Conservation (phyloP, 2,113 vertebrate genomes). For the Oceanodroma tethys region DNA sequence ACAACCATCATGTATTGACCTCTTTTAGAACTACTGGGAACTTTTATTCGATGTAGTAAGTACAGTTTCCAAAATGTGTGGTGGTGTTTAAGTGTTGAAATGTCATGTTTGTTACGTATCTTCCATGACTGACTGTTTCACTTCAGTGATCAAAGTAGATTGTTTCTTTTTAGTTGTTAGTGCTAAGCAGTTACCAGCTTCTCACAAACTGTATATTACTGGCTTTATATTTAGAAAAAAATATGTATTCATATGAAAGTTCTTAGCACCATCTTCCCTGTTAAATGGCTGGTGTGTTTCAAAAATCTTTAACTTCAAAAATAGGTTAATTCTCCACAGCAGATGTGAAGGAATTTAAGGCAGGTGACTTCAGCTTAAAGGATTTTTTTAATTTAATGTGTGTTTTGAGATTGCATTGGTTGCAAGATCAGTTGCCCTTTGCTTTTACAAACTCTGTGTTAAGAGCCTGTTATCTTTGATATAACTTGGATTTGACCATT, state of each 20-base stretch:
- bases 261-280: background rate
- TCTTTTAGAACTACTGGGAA: background rate
- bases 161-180: background rate
- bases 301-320: background rate
- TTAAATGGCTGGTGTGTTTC: background rate
- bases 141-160: background rate
- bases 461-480: background rate
- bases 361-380: background rate
- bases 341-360: background rate
- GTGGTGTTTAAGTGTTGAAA: background rate
- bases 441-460: background rate
- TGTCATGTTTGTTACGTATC: accelerated
- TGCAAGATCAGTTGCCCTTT: background rate
- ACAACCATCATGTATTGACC: background rate
- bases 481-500: background rate
- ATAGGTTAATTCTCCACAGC: background rate
- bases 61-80: background rate
- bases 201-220: background rate
- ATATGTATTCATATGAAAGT: background rate
- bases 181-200: background rate
- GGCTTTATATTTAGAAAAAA: background rate
- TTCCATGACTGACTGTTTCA: background rate
- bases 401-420: background rate
- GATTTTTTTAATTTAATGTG: background rate
- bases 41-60: background rate